Percentiles rank a stretch among this genome's conserved stretches.
Conservation (phyloP, 2,797 vertebrate genomes). For the Chanos chanos region DNA sequence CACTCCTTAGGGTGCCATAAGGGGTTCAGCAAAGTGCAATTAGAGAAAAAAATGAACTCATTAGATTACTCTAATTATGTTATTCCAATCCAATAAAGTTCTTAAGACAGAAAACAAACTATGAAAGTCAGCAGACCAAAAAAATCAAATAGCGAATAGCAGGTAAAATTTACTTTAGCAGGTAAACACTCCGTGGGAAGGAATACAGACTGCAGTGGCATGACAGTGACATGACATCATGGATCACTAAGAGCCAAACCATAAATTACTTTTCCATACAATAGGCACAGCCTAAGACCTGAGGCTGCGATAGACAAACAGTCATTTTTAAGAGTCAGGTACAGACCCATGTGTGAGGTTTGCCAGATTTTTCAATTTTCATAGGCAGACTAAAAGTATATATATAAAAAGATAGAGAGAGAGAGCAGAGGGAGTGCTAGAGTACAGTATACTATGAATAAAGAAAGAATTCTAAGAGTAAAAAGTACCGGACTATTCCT, state of each 20-base stretch:
- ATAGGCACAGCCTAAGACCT: conserved; percentile 1
- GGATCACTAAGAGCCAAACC: neutral
- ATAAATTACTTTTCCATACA: conserved; percentile 3
- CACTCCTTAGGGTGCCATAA: neutral
- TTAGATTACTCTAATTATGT: conserved; percentile 55
- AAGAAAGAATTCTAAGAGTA: no score
- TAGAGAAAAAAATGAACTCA: conserved; percentile 39
- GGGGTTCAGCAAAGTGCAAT: conserved; percentile 33
- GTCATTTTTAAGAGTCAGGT: no score
- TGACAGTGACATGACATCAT: conserved; percentile 8
- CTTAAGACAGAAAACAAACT: conserved; percentile 7
- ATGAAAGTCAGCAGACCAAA: conserved; percentile 9
- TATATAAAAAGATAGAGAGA: no score
- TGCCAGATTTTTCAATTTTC: no score
- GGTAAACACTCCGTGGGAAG: neutral
- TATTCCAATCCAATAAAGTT: conserved; percentile 54
- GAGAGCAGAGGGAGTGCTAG: no score
- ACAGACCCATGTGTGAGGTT: no score
- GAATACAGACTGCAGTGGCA: conserved; percentile 5
- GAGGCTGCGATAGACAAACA: conserved; percentile 5
- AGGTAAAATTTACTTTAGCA: neutral
- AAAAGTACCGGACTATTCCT: no score
- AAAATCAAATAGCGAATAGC: no score
- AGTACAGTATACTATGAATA: no score
- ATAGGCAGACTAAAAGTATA: no score